Base-by-base conservation (phyloP, 2,113 vertebrate species). In the Upupa epops region DNA sequence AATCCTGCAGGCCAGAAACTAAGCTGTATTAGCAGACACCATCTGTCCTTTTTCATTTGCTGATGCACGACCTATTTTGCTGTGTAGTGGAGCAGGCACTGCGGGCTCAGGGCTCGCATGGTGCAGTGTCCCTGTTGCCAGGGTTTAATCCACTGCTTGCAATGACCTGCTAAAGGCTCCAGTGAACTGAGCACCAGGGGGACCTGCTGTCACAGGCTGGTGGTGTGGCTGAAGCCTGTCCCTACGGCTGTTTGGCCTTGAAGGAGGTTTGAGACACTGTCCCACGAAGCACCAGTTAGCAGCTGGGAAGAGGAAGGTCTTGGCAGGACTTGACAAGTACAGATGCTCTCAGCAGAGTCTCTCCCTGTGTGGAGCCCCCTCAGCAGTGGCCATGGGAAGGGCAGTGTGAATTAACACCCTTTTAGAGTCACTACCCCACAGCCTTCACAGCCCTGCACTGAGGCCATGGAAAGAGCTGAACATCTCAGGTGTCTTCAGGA, bases 31-130 rank as follows among this genome's bases (percentile, higher is more conserved):
- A 96, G 89, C 93, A 95, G 94, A 75, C 96, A 96, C 95, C 96
- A 96, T 96, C 96, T 96, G 96, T 92, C 96, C 90, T 94, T 93
- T 95, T 94, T 88, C 93, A 91, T 96, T 95, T 96, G 90, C 93
- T 95, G 96, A 96, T 95, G 94, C 92, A 95, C 86, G 81, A 95
- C 94, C 94, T 94, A 93, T 92, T 94, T 96, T 75, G 89, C 78
- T 83, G 81, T 48, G 79, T 80, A 78, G 84, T 26, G 46, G 88
- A 95, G 94, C 83, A 80, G 84, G 90, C 64, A 0, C 69, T 87
- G 90, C 81, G 31, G 78, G 92, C 92, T 93, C 1, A 6, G 82
- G 83, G 71, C 52, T 90, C 52, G 70, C 48, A 46, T 83, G 59
- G 58, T 61, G 77, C 61, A 20, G 28, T 68, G 70, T 72, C 74